Base-by-base conservation (phyloP, 2,113 vertebrate genomes). In the Varanus komodoensis region DNA sequence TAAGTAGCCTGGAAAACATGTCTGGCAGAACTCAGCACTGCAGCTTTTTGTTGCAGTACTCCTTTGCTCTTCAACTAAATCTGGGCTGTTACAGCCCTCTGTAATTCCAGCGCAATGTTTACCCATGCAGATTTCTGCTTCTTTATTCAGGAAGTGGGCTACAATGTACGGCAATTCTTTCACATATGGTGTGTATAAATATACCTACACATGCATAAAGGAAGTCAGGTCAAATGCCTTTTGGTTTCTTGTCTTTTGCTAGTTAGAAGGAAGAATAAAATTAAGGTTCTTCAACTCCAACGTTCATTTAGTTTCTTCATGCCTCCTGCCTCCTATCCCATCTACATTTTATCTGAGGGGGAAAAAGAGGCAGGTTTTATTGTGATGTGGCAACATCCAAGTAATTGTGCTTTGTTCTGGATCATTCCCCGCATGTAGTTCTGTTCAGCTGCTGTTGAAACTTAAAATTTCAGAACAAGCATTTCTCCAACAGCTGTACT, bases 161-260 rank as follows among this genome's bases (percentile, higher is more conserved):
- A 92, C 89, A 44, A 73, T 89, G 79, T 90, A 38, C 93, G 21
- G 90, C 92, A 89, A 93, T 86, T 81, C 94, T 95, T 95, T 97
- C 95, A 94, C 94, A 95, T 94, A 0, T 44, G 92, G 87, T 29
- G 92, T 84, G 95, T 95, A 92, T 95, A 95, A 96, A 94, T 93
- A 61, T 93, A 44, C 32, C 82, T 84, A 68, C 14, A 84, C 3
- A 85, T 54, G 82, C 61, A 84, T 91, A 61, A 91, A 95, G 93
- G 93, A 95, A 96, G 93, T 94, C 92, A 77, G 94, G 68, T 88
- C 95, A 91, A 86, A 93, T 94, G 91, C 93, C 92, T 94, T 54
- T 86, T 92, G 75, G 82, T 89, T 93, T 91, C 89, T 89, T 95
- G 91, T 89, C 90, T 86, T 9, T 93, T 92, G 89, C 87, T 27